phyloP scores from a whole-genome alignment of 2,797 vertebrate species.

The Paguma larvata region DNA sequence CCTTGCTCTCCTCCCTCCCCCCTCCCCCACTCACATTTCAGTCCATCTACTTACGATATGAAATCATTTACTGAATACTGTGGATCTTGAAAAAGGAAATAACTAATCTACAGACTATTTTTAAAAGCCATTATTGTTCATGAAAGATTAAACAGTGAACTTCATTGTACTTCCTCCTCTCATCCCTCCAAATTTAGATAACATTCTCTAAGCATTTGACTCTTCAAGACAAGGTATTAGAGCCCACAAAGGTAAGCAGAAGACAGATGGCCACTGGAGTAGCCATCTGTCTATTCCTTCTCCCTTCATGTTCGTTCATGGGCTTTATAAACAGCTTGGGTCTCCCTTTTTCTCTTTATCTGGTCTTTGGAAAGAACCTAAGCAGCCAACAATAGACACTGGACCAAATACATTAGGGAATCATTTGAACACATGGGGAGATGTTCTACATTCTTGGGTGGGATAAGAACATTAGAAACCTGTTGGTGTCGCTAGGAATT shows the following conservation, averaged over 20 bases:
- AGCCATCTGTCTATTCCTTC: too few species aligned
- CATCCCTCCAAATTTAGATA: neutral
- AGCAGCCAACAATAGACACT: neutral
- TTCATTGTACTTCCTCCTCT: neutral
- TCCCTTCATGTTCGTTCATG: neutral
- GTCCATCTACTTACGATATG: neutral
- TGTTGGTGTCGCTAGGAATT: neutral
- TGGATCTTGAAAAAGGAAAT: constrained; percentile 2
- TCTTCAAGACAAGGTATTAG: neutral
- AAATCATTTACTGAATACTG: neutral
- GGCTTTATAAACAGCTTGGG: neutral
- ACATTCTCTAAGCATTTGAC: neutral
- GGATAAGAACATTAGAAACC: neutral
- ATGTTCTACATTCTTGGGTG: neutral
- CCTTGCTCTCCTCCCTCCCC: neutral
- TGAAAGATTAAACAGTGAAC: neutral
- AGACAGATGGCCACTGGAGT: too few species aligned
- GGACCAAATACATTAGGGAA: neutral
- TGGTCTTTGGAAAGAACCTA: neutral
- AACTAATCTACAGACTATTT: neutral
- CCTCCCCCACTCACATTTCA: too few species aligned
- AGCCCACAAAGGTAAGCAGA: neutral
- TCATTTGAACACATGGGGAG: neutral
- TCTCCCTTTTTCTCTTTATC: neutral
- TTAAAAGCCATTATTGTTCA: neutral